phyloP scores from a whole-genome alignment of 2,797 vertebrate species.

The Tapera naevia region DNA sequence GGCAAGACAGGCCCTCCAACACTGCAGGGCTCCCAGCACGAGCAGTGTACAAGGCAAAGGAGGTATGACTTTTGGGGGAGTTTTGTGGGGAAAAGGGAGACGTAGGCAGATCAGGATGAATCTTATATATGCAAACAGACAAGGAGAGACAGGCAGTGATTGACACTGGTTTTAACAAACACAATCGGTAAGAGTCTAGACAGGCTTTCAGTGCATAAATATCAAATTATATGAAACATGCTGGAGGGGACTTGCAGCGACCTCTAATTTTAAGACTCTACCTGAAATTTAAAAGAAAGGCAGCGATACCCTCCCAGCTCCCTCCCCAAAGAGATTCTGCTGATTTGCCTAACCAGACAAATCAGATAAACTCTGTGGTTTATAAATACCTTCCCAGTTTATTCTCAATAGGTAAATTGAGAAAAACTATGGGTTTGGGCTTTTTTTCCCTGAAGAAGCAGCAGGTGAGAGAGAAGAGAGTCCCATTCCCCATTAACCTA shows the following conservation, averaged over 20 bases:
- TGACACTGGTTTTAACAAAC: neutral
- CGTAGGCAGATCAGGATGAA: neutral
- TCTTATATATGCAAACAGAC: neutral
- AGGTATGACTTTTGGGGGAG: neutral
- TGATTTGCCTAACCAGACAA: conserved; percentile 6
- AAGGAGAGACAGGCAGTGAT: neutral
- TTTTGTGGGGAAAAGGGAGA: neutral
- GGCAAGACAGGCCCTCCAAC: neutral
- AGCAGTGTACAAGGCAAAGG: neutral
- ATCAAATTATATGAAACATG: neutral
- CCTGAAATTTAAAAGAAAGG: neutral
- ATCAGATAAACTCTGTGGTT: neutral
- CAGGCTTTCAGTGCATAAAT: neutral
- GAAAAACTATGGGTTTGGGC: neutral
- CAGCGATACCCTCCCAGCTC: neutral
- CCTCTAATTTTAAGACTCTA: neutral
- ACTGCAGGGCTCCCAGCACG: neutral
- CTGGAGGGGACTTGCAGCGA: neutral
- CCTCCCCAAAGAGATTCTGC: neutral
- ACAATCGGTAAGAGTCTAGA: conserved; percentile 4
- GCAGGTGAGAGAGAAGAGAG: neutral
- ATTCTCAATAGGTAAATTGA: neutral
- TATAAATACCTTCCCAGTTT: neutral
- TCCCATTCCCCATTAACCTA: neutral
- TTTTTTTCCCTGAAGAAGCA: neutral